Percentiles rank a stretch among this genome's conserved stretches.
Evolutionary conservation across 1,140 invertebrate genomes (phyloP).

Genomic region (Caenorhabditis latens): DNA sequence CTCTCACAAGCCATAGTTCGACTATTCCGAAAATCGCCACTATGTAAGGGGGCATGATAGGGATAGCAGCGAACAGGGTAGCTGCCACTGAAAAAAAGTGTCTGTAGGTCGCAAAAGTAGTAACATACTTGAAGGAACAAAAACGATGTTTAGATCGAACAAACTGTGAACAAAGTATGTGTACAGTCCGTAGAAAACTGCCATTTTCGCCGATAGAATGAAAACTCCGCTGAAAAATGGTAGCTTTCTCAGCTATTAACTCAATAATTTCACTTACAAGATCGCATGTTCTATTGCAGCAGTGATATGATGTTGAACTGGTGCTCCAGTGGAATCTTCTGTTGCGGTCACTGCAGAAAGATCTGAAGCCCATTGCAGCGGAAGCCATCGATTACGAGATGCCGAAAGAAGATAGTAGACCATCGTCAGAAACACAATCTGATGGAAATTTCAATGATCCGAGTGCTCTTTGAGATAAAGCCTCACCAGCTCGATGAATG

Average conservation of each 20-base stretch:
- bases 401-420: slow-evolving; percentile 93
- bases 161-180: slow-evolving; percentile 96
- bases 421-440: slow-evolving; percentile 95
- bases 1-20: slow-evolving; percentile 92
- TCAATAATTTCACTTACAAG: slow-evolving; percentile 62
- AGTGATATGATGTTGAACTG: slow-evolving; percentile 65
- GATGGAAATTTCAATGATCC: slow-evolving; percentile 62
- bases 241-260: background rate
- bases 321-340: background rate
- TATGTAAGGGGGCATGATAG: slow-evolving; percentile 93
- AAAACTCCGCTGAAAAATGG: slow-evolving; percentile 84
- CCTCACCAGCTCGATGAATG: slow-evolving; percentile 89
- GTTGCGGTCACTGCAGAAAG: slow-evolving; percentile 61
- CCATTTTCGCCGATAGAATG: slow-evolving; percentile 94
- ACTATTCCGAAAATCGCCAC: slow-evolving; percentile 91
- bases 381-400: slow-evolving; percentile 82
- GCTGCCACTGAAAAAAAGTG: slow-evolving; percentile 83
- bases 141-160: slow-evolving; percentile 93
- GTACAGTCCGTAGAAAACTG: slow-evolving; percentile 95
- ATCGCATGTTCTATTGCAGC: slow-evolving; percentile 74
- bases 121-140: slow-evolving; percentile 87
- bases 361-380: slow-evolving; percentile 70
- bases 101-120: slow-evolving; percentile 61
- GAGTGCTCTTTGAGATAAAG: slow-evolving; percentile 64
- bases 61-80: slow-evolving; percentile 90